Percentiles rank a stretch among this genome's conserved stretches.
phyloP scores from a whole-genome alignment of 2,113 vertebrate genomes.

The Silurus asotus region DNA sequence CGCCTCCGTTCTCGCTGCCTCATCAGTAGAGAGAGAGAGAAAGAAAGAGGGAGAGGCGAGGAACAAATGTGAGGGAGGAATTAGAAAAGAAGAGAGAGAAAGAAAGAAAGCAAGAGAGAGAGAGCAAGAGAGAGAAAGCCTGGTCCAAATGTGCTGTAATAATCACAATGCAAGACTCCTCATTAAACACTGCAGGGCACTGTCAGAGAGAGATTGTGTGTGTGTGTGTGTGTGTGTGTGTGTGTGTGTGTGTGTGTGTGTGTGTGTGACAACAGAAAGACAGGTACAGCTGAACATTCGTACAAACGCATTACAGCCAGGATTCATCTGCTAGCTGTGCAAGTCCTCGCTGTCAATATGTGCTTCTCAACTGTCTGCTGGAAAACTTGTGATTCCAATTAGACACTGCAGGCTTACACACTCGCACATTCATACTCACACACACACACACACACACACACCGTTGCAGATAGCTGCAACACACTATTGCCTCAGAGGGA shows the following conservation, averaged over 20 bases:
- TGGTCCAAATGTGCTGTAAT: conserved; percentile 54
- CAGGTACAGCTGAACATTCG: conserved; percentile 36
- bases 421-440: neutral
- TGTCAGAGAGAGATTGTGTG: conserved; percentile 17
- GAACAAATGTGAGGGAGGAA: conserved; percentile 28
- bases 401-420: conserved; percentile 42
- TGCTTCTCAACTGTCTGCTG: conserved; percentile 40
- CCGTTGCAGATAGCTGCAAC: conserved; percentile 35
- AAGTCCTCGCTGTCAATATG: conserved; percentile 46
- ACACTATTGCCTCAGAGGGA: conserved; percentile 7
- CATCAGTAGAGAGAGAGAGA: conserved; percentile 68
- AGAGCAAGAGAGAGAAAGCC: conserved; percentile 29
- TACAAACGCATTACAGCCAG: conserved; percentile 31
- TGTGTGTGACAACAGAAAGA: conserved; percentile 11
- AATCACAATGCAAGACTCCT: conserved; percentile 50
- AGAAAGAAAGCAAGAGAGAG: neutral
- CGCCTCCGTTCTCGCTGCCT: conserved; percentile 59
- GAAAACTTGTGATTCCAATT: conserved; percentile 50
- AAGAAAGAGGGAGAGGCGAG: conserved; percentile 45
- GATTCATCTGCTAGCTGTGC: conserved; percentile 39
- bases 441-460: conserved; percentile 7
- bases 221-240: conserved; percentile 31
- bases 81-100: neutral
- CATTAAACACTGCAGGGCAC: conserved; percentile 51
- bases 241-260: conserved; percentile 12